Conservation (phyloP, 1,140 invertebrate species). For the Apis laboriosa region DNA sequence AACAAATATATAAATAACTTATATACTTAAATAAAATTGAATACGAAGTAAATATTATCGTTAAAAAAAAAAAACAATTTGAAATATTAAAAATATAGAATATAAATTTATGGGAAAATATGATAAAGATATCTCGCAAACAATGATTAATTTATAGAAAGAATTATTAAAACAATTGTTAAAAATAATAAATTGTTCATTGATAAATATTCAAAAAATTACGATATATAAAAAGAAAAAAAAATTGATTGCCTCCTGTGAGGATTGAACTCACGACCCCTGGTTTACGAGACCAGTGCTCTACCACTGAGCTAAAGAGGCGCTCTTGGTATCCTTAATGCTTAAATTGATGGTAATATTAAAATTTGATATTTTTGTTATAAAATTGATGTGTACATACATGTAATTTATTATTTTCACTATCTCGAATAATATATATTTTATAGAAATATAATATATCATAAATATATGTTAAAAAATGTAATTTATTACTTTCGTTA, state of each 20-base stretch:
- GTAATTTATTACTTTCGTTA: neutral
- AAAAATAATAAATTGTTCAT: neutral
- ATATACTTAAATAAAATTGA: neutral
- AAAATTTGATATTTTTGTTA: neutral
- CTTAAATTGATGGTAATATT: neutral
- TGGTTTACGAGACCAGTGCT: slow-evolving; percentile 91
- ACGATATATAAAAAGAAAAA: neutral
- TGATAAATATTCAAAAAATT: neutral
- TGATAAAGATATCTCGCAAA: neutral
- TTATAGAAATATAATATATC: neutral
- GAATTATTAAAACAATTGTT: neutral
- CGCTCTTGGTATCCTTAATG: slow-evolving; percentile 55
- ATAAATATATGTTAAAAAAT: neutral
- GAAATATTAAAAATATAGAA: neutral
- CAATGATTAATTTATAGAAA: neutral
- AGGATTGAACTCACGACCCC: slow-evolving; percentile 90
- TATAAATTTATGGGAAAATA: too few species aligned
- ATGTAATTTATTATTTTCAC: neutral
- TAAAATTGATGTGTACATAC: neutral
- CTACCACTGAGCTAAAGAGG: slow-evolving; percentile 89
- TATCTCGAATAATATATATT: too few species aligned
- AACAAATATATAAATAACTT: neutral
- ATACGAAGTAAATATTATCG: neutral
- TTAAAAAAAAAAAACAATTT: neutral
- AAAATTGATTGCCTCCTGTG: slow-evolving; percentile 82